These are phyloP conservation scores for Arremon brunneinucha DNA, from an alignment of 2,797 vertebrate genomes.

Conservation along the genomic window DNA sequence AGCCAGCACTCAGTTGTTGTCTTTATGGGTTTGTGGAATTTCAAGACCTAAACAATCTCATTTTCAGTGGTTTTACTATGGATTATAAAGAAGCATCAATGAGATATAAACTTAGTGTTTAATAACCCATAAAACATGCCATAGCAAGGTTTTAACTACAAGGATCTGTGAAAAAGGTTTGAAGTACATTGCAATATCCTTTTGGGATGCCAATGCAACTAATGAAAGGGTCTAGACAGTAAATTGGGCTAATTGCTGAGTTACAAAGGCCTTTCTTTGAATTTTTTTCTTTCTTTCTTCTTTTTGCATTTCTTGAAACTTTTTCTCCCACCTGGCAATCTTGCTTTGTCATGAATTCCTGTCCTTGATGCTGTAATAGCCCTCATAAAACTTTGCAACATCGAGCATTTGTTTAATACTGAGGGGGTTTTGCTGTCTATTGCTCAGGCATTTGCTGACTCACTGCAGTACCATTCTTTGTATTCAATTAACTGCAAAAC, in stretches of 20 bases:
- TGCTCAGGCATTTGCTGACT: slow-evolving; percentile 9
- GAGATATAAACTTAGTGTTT: not conserved
- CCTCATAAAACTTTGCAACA: not conserved
- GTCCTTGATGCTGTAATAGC: not conserved
- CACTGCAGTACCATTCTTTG: not conserved
- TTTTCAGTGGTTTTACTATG: not conserved
- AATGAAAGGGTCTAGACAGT: not conserved
- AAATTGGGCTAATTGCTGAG: not conserved
- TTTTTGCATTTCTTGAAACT: not conserved
- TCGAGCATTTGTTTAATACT: not conserved
- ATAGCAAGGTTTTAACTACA: not conserved
- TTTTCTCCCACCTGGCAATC: not conserved
- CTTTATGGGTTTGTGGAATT: not conserved
- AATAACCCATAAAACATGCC: not conserved
- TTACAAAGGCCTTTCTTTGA: not conserved
- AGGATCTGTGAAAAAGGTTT: not conserved
- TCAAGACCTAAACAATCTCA: not conserved
- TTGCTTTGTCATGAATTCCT: slow-evolving; percentile 6
- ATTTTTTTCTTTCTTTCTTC: not conserved
- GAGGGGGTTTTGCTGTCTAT: not conserved
- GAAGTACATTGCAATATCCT: not conserved
- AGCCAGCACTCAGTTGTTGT: not conserved
- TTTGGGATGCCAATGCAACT: not conserved
- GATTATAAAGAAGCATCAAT: not conserved
- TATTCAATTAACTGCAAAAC: not conserved